Base-by-base conservation (phyloP, 1,140 invertebrate genomes). In the Drosophila serrata region DNA sequence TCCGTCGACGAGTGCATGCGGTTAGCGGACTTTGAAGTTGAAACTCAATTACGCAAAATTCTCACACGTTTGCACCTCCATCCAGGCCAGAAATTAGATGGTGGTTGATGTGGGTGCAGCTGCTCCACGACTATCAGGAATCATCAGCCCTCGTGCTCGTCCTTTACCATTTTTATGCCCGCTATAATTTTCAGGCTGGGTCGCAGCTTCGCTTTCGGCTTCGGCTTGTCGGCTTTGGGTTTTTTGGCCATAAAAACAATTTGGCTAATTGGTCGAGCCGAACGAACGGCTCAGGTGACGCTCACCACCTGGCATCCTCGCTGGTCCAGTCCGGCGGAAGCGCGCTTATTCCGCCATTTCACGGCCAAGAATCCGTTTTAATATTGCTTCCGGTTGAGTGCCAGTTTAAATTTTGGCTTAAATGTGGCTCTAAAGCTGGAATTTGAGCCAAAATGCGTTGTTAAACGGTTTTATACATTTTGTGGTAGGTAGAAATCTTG, bases 41-140 rank as follows among this genome's bases (percentile, higher is more conserved):
- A 75, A 90, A 90, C 85, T 90, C 85, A 90, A 90, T 90, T 90
- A 90, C 86, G 74, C 77, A 85, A 90, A 90, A 90, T 90, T 85
- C 81, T 90, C 85, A 90, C 85, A 90, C 85, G 85, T 90, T 90
- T 69, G 74, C 86, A 75, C 81, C 62, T 57, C 29, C 33, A 37
- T 37, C 33, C 33, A 55, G 33, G 51, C 51, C 51, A 55, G 31
- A 24, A 57, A 57, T 19, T 31, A 46, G 22, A 61, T n/a, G 53
- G 48, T 35, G 62, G 37, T 85, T 90, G 77, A 90, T 88, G 84
- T 84, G 85, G 80, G 85, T 88, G 82, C 75, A 86, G 46, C 58
- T 75, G 78, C 51, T 55, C 51, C 51, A 74, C 39, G 60, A 53
- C 76, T 81, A 76, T 87, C 75, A 87, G 81, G 81, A 88, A 82